Percentiles rank a stretch among this genome's conserved stretches.
These are phyloP conservation scores for Phalangium opilio DNA, from an alignment of 2,888 invertebrate species.

Conservation along the genomic window DNA sequence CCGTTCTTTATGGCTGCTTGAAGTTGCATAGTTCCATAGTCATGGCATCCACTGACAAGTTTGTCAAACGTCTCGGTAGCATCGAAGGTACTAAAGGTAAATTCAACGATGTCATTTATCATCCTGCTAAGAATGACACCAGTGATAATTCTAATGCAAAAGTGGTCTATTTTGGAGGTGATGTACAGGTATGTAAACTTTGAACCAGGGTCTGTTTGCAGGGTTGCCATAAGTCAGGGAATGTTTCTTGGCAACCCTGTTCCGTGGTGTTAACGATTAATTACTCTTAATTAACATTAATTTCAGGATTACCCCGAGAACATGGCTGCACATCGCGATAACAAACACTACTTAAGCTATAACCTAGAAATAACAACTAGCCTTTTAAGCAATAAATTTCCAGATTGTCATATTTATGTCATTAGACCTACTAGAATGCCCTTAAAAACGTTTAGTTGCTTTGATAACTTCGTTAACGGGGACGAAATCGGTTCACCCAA, in stretches of 20 bases:
- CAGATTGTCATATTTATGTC: constrained; percentile 22
- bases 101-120: constrained; percentile 14
- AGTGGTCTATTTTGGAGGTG: constrained; percentile 66
- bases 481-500: constrained; percentile 56
- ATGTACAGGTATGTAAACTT: constrained; percentile 47
- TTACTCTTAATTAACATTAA: too few relatives aligned
- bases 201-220: background rate
- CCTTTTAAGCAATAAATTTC: constrained; percentile 51
- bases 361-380: constrained; percentile 61
- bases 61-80: constrained; percentile 3
- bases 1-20: too few relatives aligned
- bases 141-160: background rate
- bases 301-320: constrained; percentile 68
- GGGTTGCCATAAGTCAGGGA: too few relatives aligned
- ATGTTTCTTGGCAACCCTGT: too few relatives aligned
- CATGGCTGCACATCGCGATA: constrained; percentile 60
- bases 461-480: constrained; percentile 70
- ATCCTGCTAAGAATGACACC: constrained; percentile 1
- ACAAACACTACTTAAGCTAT: constrained; percentile 58
- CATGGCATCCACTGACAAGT: background rate
- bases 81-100: constrained; percentile 12
- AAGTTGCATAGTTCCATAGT: too few relatives aligned
- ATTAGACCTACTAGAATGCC: constrained; percentile 48
- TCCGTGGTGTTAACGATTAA: too few relatives aligned
- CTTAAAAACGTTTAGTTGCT: constrained; percentile 69